phyloP scores from a whole-genome alignment of 1,140 invertebrate species.

The Drosophila littoralis region DNA sequence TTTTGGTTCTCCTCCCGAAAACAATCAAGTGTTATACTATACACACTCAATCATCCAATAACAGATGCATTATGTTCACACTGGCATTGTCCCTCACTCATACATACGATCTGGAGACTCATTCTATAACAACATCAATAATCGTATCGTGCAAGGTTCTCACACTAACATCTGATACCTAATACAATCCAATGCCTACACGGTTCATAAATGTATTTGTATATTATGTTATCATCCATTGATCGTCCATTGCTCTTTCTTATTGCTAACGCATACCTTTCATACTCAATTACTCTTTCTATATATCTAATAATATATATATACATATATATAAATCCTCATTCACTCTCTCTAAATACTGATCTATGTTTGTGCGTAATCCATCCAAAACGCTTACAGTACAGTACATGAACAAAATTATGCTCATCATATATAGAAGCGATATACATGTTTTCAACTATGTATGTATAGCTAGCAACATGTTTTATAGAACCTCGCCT shows the following conservation, averaged over 20 bases:
- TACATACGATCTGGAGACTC: constrained; percentile 7
- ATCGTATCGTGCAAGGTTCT: background rate
- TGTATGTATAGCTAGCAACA: constrained; percentile 84
- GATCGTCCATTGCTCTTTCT: constrained; percentile 25
- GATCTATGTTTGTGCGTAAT: constrained; percentile 35
- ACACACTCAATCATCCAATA: constrained; percentile 14
- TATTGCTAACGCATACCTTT: constrained; percentile 4
- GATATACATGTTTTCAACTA: constrained; percentile 34
- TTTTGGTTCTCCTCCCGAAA: constrained; percentile 62
- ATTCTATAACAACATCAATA: background rate
- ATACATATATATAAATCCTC: constrained; percentile 7
- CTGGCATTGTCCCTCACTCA: background rate
- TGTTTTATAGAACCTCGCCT: constrained; percentile 60
- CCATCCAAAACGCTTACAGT: constrained; percentile 69
- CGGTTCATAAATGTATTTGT: background rate
- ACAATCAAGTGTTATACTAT: constrained; percentile 38
- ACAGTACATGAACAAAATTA: constrained; percentile 64
- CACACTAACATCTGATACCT: constrained; percentile 10
- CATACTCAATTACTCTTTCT: constrained; percentile 32
- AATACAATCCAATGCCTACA: background rate
- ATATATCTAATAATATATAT: constrained; percentile 35
- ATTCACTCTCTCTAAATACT: constrained; percentile 27
- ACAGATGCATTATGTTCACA: constrained; percentile 1
- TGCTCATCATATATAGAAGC: constrained; percentile 41
- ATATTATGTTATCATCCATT: constrained; percentile 1